These are phyloP conservation scores for Mesaphorura yosii DNA, from an alignment of 1,140 invertebrate genomes.

Conservation along the genomic window DNA sequence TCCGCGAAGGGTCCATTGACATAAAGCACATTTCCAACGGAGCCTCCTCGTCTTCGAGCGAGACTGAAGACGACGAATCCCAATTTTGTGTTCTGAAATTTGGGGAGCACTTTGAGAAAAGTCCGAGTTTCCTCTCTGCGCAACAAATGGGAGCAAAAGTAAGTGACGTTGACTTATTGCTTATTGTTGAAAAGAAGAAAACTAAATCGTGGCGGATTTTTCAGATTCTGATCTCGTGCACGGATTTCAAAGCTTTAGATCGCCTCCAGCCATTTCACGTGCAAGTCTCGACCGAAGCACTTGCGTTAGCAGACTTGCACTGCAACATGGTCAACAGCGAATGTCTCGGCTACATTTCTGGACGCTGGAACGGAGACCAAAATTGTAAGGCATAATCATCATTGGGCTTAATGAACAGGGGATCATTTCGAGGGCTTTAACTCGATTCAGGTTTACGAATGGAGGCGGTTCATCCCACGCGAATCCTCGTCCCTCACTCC, in stretches of 20 bases:
- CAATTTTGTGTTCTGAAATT: slow-evolving; percentile 28
- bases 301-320: slow-evolving; percentile 82
- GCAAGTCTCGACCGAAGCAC: slow-evolving; percentile 59
- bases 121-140: slow-evolving; percentile 18
- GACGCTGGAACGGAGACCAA: slow-evolving; percentile 84
- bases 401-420: slow-evolving; percentile 4
- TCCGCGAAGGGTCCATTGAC: slow-evolving; percentile 36
- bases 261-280: slow-evolving; percentile 28
- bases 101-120: slow-evolving; percentile 30
- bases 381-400: slow-evolving; percentile 59
- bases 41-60: slow-evolving; percentile 19
- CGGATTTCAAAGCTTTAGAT: slow-evolving; percentile 30
- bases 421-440: no score
- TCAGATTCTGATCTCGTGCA: slow-evolving; percentile 31
- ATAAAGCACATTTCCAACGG: slow-evolving; percentile 31
- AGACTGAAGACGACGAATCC: slow-evolving; percentile 26
- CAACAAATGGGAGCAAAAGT: slow-evolving; percentile 25
- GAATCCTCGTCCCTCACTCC: slow-evolving; percentile 65
- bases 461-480: slow-evolving; percentile 48
- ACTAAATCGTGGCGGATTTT: slow-evolving; percentile 4
- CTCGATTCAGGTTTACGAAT: slow-evolving; percentile 24
- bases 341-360: slow-evolving; percentile 86
- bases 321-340: slow-evolving; percentile 83
- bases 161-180: not conserved
- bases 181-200: not conserved